Percentiles rank a stretch among this genome's conserved stretches.
Conservation (phyloP, 1,140 invertebrate species). For the Bacillus rossius region DNA sequence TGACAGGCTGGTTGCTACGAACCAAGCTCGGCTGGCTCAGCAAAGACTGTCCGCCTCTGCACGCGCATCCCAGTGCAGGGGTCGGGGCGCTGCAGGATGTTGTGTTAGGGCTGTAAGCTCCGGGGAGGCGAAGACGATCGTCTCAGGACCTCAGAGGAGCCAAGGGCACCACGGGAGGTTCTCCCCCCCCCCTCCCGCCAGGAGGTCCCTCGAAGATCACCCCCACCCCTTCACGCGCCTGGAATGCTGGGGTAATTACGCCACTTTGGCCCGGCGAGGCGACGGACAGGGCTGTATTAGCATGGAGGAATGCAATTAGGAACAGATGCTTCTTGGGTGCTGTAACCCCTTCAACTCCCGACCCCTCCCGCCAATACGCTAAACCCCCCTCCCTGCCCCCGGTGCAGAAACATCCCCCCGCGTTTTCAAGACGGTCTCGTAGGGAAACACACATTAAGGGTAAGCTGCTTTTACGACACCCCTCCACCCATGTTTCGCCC, state of each 20-base stretch:
- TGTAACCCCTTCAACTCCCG: background rate
- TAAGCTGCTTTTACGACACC: background rate
- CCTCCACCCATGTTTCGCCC: background rate
- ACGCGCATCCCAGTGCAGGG: too few species aligned
- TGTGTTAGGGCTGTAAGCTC: too few species aligned
- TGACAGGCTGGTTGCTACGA: too few species aligned
- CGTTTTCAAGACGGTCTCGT: slow-evolving; percentile 6
- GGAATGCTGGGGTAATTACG: slow-evolving; percentile 22
- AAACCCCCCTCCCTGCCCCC: background rate
- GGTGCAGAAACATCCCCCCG: background rate
- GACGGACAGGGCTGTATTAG: slow-evolving; percentile 23
- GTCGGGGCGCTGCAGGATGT: too few species aligned
- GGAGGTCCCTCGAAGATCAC: background rate
- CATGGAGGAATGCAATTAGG: slow-evolving; percentile 24
- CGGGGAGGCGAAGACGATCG: too few species aligned
- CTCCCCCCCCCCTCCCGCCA: too few species aligned
- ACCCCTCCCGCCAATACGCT: background rate
- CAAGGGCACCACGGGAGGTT: background rate
- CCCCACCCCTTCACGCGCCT: slow-evolving; percentile 7
- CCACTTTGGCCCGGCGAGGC: slow-evolving; percentile 11
- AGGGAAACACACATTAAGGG: slow-evolving; percentile 5
- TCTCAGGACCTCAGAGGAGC: background rate
- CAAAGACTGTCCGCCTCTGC: too few species aligned
- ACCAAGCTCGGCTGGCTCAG: too few species aligned
- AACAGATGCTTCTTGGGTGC: slow-evolving; percentile 17